A percentile compares a stretch with the other conserved stretches of the same genome.
Evolutionary conservation across 1,140 invertebrate species (phyloP).

Genomic region (Hyphantria cunea): DNA sequence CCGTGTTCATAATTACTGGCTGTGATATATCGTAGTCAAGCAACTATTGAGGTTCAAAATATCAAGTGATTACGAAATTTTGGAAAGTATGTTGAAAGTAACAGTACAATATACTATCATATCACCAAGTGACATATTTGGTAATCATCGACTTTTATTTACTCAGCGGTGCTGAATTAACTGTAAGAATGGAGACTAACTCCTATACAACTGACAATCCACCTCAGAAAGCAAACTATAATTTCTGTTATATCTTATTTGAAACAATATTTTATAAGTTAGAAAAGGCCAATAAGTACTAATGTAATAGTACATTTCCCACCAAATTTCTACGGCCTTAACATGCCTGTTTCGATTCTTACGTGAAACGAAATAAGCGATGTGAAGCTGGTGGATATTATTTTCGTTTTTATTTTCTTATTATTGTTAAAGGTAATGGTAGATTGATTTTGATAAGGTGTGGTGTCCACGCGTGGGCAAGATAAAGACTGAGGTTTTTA

Average conservation of each 20-base stretch:
- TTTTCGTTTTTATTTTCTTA: slow-evolving; percentile 14
- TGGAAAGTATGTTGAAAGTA: no score
- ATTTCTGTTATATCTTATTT: background rate
- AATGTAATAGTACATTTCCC: slow-evolving; percentile 19
- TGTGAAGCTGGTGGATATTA: slow-evolving; percentile 14
- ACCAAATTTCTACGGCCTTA: slow-evolving; percentile 12
- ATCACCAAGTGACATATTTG: no score
- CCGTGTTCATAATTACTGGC: slow-evolving; percentile 52
- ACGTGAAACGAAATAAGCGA: slow-evolving; percentile 3
- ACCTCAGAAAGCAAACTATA: slow-evolving; percentile 14
- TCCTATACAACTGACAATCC: slow-evolving; percentile 13
- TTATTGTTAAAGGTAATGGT: background rate
- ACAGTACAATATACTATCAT: no score
- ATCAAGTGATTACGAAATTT: slow-evolving; percentile 1
- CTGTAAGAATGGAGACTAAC: no score
- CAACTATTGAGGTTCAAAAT: slow-evolving; percentile 15
- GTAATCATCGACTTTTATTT: no score
- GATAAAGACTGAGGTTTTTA: slow-evolving; percentile 43
- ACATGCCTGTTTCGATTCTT: slow-evolving; percentile 1
- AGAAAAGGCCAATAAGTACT: slow-evolving; percentile 8
- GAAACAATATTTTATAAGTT: slow-evolving; percentile 22
- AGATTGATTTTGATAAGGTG: no score
- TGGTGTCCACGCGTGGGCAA: slow-evolving; percentile 22
- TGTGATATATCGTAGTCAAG: slow-evolving; percentile 55
- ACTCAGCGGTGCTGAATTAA: no score